A percentile compares a stretch with the other conserved stretches of the same genome.
phyloP scores from a whole-genome alignment of 2,888 invertebrate species.

The Tribolium freemani region DNA sequence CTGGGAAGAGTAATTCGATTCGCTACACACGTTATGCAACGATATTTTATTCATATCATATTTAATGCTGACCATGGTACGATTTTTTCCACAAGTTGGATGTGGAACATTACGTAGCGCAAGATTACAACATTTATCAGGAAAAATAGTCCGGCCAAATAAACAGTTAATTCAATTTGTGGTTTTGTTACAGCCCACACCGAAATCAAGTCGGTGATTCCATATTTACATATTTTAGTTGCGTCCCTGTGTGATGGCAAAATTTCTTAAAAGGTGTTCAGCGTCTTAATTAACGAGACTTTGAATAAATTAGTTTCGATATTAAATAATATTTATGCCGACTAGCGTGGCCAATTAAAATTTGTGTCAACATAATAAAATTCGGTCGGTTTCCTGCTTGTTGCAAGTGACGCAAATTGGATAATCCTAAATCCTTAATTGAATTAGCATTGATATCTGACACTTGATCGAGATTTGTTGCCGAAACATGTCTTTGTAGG shows the following conservation, averaged over 20 bases:
- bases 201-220: neutral
- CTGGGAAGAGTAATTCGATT: neutral
- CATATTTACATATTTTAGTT: slow-evolving; percentile 5
- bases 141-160: neutral
- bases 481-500: neutral
- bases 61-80: neutral
- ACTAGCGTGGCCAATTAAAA: no score
- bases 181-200: neutral
- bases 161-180: neutral
- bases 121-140: neutral
- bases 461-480: neutral
- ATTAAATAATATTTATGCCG: no score
- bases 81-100: neutral
- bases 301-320: neutral
- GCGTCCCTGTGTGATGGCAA: no score
- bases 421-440: no score
- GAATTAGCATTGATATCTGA: neutral
- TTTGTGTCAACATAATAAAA: slow-evolving; percentile 12
- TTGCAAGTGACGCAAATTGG: no score
- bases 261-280: neutral
- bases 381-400: neutral
- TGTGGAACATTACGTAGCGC: slow-evolving; percentile 2
- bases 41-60: neutral
- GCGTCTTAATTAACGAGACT: slow-evolving; percentile 8
- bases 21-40: neutral